Evolutionary conservation across 2,797 vertebrate genomes (phyloP).

Genomic region (Gambusia yucatana): DNA sequence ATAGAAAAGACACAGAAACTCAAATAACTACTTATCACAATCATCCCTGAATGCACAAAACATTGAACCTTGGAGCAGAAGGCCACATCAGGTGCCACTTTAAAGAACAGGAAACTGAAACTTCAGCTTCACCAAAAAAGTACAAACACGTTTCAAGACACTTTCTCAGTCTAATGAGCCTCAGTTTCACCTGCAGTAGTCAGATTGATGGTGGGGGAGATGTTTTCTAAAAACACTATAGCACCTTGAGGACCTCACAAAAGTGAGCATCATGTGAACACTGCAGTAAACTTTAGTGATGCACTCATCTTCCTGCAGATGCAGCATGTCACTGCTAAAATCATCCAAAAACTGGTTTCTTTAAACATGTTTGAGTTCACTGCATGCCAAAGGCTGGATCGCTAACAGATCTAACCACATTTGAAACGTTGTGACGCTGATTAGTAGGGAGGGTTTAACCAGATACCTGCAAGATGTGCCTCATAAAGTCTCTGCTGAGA

Average conservation of each 20-base stretch:
- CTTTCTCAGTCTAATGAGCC: not conserved
- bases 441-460: not conserved
- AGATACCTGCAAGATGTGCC: not conserved
- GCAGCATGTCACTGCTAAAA: not conserved
- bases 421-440: not conserved
- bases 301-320: not conserved
- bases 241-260: too few relatives aligned
- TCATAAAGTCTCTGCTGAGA: not conserved
- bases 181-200: not conserved
- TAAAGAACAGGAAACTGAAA: not conserved
- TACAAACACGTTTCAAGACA: not conserved
- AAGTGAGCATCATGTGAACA: not conserved
- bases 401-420: not conserved
- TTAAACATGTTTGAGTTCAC: not conserved
- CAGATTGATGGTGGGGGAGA: not conserved
- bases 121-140: not conserved
- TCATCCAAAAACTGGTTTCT: not conserved
- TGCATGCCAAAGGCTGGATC: not conserved
- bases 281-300: not conserved
- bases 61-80: not conserved
- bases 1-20: not conserved
- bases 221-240: not conserved
- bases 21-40: not conserved
- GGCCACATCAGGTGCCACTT: not conserved
- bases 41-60: not conserved